Percentiles rank a stretch among this genome's conserved stretches.
phyloP scores from a whole-genome alignment of 2,113 vertebrate genomes.

The Euleptes europaea region DNA sequence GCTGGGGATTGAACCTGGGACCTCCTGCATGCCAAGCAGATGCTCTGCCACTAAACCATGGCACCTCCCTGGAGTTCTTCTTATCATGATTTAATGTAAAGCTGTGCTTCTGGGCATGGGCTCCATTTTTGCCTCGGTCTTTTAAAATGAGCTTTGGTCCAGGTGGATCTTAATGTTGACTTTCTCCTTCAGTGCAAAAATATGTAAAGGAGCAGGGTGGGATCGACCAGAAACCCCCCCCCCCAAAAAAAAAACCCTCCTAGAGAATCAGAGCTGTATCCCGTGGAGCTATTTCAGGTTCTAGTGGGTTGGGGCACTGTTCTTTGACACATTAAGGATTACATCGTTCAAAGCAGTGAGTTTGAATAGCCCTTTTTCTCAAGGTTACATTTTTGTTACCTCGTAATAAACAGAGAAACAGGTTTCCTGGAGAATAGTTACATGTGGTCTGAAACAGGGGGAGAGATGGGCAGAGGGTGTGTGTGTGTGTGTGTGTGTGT shows the following conservation, averaged over 20 bases:
- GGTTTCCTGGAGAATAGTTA: background rate
- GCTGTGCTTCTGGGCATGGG: background rate
- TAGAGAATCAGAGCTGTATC: background rate
- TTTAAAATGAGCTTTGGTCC: background rate
- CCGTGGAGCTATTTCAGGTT: background rate
- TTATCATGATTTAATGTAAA: background rate
- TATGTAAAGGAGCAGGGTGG: background rate
- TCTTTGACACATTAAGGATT: background rate
- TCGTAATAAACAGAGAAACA: background rate
- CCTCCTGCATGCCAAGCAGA: too few species aligned
- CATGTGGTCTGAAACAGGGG: background rate
- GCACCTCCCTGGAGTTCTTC: background rate
- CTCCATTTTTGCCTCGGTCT: background rate
- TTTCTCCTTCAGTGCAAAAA: background rate
- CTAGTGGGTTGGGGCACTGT: background rate
- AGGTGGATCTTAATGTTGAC: background rate
- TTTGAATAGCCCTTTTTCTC: background rate
- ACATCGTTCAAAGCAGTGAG: background rate
- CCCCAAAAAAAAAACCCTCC: background rate
- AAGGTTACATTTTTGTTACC: background rate
- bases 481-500: too few species aligned
- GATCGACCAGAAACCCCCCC: background rate
- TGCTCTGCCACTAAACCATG: too few species aligned
- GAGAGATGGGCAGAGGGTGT: too few species aligned
- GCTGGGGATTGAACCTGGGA: too few species aligned